Evolutionary conservation across 2,113 vertebrate genomes (phyloP).

Genomic region (Agelaius phoeniceus): DNA sequence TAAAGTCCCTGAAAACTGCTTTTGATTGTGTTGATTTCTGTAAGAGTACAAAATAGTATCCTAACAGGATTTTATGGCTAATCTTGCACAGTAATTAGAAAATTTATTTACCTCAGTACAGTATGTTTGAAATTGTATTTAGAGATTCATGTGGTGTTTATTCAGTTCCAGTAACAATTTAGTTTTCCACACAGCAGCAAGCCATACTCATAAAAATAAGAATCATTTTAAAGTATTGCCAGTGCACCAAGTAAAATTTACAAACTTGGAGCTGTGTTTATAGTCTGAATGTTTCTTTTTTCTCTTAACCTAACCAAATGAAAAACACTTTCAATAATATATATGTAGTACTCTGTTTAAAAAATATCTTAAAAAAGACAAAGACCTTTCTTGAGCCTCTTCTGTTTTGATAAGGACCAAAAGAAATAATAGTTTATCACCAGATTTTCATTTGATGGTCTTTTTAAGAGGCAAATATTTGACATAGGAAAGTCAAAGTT

Average conservation of each 20-base stretch:
- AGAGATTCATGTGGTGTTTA: slow-evolving; percentile 19
- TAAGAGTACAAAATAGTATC: neutral
- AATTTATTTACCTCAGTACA: slow-evolving; percentile 23
- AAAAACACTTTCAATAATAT: neutral
- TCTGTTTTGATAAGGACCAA: neutral
- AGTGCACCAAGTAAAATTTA: neutral
- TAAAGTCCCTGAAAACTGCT: neutral
- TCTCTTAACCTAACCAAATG: neutral
- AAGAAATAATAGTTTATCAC: neutral
- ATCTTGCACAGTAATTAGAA: neutral
- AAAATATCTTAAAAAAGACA: neutral
- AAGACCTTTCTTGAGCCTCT: neutral
- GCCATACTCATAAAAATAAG: neutral
- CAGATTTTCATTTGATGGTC: neutral
- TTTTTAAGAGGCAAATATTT: neutral
- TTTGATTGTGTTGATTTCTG: neutral
- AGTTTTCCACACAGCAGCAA: slow-evolving; percentile 7
- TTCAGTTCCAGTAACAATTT: neutral
- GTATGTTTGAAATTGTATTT: slow-evolving; percentile 27
- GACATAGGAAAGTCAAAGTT: neutral
- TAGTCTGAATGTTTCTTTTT: neutral
- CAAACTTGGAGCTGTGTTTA: neutral
- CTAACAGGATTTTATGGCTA: slow-evolving; percentile 38
- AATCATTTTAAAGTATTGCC: neutral
- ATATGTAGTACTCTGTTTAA: neutral